Percentiles rank a stretch among this genome's conserved stretches.
These are phyloP conservation scores for Chaenogobius annularis DNA, from an alignment of 2,113 vertebrate species.

Conservation along the genomic window DNA sequence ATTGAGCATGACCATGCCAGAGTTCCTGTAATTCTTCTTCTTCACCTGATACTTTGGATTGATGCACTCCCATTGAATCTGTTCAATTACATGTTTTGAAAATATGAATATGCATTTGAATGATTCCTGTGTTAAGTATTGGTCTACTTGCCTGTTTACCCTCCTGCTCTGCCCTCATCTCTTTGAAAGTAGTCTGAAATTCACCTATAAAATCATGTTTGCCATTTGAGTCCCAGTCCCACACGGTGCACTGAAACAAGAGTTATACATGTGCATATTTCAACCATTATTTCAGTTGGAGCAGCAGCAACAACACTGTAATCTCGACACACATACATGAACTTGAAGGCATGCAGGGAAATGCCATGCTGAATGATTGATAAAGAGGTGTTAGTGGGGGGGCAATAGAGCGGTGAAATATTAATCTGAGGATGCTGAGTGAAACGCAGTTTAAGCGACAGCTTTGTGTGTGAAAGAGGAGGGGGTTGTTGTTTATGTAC, in stretches of 20 bases:
- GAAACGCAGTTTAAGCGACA: conserved; percentile 55
- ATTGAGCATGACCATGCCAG: conserved; percentile 92
- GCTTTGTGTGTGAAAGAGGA: conserved; percentile 32
- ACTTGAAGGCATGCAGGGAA: conserved; percentile 56
- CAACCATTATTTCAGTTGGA: conserved; percentile 11
- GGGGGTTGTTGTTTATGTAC: conserved; percentile 23
- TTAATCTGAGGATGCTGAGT: conserved; percentile 75
- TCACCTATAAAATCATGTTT: conserved; percentile 99
- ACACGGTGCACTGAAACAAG: conserved; percentile 89
- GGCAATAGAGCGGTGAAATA: conserved; percentile 73
- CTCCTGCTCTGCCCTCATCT: conserved; percentile 89
- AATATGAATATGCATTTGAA: not conserved
- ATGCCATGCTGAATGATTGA: conserved; percentile 79
- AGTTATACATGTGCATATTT: conserved; percentile 45
- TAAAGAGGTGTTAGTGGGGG: conserved; percentile 67
- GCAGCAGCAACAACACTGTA: conserved; percentile 42
- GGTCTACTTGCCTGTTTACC: conserved; percentile 85
- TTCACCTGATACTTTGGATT: conserved; percentile 98
- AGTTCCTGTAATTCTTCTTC: conserved; percentile 99
- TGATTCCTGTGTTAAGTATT: not conserved
- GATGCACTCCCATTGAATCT: conserved; percentile 98
- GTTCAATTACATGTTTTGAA: conserved; percentile 16
- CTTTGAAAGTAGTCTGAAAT: conserved; percentile 93
- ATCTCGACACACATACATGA: conserved; percentile 28
- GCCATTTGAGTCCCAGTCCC: conserved; percentile 99